A percentile compares a stretch with the other conserved stretches of the same genome.
These are phyloP conservation scores for Mirounga angustirostris DNA, from an alignment of 2,113 vertebrate species.

Conservation along the genomic window DNA sequence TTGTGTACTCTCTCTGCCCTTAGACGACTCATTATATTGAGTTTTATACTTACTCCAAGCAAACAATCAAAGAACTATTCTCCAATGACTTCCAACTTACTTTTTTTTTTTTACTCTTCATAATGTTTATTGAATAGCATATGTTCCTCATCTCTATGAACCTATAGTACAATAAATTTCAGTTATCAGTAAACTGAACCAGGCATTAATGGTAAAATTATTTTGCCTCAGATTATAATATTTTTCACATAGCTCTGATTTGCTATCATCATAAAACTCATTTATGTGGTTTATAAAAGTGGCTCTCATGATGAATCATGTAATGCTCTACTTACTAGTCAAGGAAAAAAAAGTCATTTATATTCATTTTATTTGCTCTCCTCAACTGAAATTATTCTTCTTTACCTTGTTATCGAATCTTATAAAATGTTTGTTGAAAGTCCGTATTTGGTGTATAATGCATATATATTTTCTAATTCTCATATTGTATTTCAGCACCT, in stretches of 20 bases:
- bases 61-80: slow-evolving; percentile 26
- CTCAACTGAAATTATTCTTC: slow-evolving; percentile 59
- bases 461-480: not conserved
- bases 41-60: slow-evolving; percentile 19
- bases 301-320: slow-evolving; percentile 71
- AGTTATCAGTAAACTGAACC: slow-evolving; percentile 66
- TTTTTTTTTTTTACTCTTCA: slow-evolving; percentile 42
- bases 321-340: slow-evolving; percentile 55
- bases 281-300: slow-evolving; percentile 78
- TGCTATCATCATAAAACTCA: slow-evolving; percentile 76
- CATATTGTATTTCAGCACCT: not conserved
- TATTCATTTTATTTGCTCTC: slow-evolving; percentile 50
- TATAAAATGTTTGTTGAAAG: slow-evolving; percentile 52
- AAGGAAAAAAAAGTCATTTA: slow-evolving; percentile 55
- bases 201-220: slow-evolving; percentile 71
- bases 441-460: not conserved
- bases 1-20: not conserved
- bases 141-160: slow-evolving; percentile 33
- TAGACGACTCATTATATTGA: not conserved
- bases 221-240: slow-evolving; percentile 74
- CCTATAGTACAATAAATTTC: slow-evolving; percentile 56
- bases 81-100: slow-evolving; percentile 23
- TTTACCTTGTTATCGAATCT: slow-evolving; percentile 12
- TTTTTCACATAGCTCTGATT: slow-evolving; percentile 70
- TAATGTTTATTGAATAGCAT: slow-evolving; percentile 58